Base-by-base conservation (phyloP, 2,797 vertebrate genomes). In the Silurus lanzhouensis region DNA sequence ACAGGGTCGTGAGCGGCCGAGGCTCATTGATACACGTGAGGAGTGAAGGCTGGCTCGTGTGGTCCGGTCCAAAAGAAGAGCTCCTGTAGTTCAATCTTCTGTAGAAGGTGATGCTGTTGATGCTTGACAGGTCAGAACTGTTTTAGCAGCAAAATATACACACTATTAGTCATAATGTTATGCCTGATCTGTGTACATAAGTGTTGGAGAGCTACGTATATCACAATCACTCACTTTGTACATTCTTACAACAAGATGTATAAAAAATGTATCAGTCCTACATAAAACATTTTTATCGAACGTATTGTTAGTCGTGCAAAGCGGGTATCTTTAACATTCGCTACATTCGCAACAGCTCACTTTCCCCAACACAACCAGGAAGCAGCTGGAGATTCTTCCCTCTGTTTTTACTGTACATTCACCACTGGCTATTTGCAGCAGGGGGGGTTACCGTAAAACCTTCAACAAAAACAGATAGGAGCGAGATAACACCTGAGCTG, bases 401-500 rank as follows among this genome's bases (percentile, higher is more conserved):
- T 68, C 27, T 84, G 19, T 67, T 63, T 72, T 70, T 60, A 52
- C 60, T 38, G 22, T 74, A 55, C 82, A 25, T 60, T 20, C 55
- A 48, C 60, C 12, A 48, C 7, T 0, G 64, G 63, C 27, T 84
- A 68, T 84, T 75, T 83, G 48, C 19, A n/a, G 70, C 55, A 44
- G 20, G 48, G 44, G 19, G 25, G 38, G 64, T 60, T 55, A 78
- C 74, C 44, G 61, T 84, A 82, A 83, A 87, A 67, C 81, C 83
- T 79, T 81, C 77, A 84, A 78, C 83, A 74, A 79, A 84, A 74
- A 86, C 76, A 72, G 83, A 83, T 86, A 75, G 84, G 31, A 31
- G 57, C 17, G 58, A 64, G 76, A 85, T 83, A 85, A 86, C 48
- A 68, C 64, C 72, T 76, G 75, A 17, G 13, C 86, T 87, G 91